Evolutionary conservation across 2,113 vertebrate species (phyloP).

Genomic region (Passer domesticus): DNA sequence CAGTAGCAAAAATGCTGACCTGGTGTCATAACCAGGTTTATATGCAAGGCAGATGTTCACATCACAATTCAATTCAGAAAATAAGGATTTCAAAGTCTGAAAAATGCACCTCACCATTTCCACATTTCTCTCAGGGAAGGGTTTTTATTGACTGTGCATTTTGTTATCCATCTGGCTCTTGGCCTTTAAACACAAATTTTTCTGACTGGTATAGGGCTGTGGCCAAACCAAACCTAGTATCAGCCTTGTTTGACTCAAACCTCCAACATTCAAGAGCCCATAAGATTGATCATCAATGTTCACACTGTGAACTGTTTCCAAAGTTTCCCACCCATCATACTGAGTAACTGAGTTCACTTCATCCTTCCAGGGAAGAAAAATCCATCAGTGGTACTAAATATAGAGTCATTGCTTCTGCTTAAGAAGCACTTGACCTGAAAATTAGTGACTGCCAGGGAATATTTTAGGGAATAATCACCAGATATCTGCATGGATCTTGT

Average conservation of each 20-base stretch:
- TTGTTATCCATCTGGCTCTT: neutral
- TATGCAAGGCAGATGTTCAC: neutral
- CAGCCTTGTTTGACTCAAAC: neutral
- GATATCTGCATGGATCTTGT: neutral
- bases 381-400: constrained; percentile 28
- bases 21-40: neutral
- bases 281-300: neutral
- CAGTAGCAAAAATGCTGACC: neutral
- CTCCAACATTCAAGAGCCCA: neutral
- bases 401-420: constrained; percentile 22
- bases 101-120: neutral
- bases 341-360: constrained; percentile 12
- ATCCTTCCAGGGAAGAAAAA: constrained; percentile 44
- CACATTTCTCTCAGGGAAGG: neutral
- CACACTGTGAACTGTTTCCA: neutral
- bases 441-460: neutral
- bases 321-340: constrained; percentile 11
- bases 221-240: neutral
- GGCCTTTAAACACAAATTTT: neutral
- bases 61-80: neutral
- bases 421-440: constrained; percentile 41
- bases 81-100: neutral
- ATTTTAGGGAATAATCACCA: neutral
- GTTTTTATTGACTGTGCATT: neutral
- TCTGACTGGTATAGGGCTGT: neutral